Base-by-base conservation (phyloP, 2,797 vertebrate genomes). In the Hoplostethus atlanticus region DNA sequence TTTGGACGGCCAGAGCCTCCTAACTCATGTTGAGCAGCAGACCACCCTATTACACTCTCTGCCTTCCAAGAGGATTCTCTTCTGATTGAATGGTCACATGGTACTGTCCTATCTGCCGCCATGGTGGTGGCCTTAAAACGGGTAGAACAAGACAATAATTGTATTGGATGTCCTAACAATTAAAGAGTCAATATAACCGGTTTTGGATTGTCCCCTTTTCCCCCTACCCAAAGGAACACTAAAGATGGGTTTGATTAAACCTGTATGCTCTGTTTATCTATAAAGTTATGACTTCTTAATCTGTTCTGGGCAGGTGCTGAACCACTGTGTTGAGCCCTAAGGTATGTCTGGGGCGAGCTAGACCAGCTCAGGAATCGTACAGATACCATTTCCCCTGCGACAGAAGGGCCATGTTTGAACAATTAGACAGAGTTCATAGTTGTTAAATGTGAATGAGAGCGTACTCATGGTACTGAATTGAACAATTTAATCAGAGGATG, bases 71-170 rank as follows among this genome's bases (percentile, higher is more conserved):
- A 91, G 81, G 90, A 90, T 89, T 94, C 87, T 92, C 89, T 88
- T 92, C 89, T 85, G 90, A 92, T 92, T 90, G 89, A 93, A 90
- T 90, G 92, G 93, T 93, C 92, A 92, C 91, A 91, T 82, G 93
- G 94, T 94, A 95, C 94, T 94, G 93, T 94, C 93, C 93, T 93
- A 91, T 94, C 92, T 87, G 92, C 94, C 88, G 71, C 93, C 89
- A 59, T 67, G 71, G 83, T 6, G 86, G 91, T 79, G 90, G 91
- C 89, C 86, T 93, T 92, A 92, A 94, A 94, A 95, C 94, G 91
- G 94, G 94, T 95, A 95, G 93, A 93, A 91, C 93, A 94, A 91
- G 89, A 94, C 93, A 91, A 94, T 90, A 95, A 94, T 92, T 94
- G 93, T 95, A 94, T 94, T 94, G 93, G 94, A 94, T 94, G 94